Evolutionary conservation across 2,113 vertebrate genomes (phyloP), one percentile per base, ranked within the genome.

Genomic region (Panurus biarmicus): DNA sequence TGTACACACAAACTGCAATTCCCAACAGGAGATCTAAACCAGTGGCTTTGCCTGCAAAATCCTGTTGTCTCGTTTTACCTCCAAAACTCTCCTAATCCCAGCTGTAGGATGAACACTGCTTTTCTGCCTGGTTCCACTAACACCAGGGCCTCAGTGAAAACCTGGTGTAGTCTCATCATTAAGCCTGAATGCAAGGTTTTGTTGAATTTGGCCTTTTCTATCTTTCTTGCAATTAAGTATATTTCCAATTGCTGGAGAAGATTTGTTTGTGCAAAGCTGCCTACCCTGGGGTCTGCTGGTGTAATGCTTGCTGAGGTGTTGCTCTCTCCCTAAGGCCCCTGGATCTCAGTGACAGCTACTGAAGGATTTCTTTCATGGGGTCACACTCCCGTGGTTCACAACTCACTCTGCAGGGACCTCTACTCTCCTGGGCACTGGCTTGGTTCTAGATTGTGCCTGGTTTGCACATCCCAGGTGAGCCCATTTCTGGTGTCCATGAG

Each of bases 321-420:
- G 42, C 38, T 70, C 86, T 77, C 58, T 56, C 47, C 50, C 42
- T 11, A 3, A 54, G 17, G 78, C 25, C 6, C 11, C 33, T 58
- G 45, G n/a, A 17, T 23, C 15, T 45, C 72, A 24, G 2, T 13
- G 20, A 9, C 64, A 22, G 38, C 36, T 31, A 0, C 47, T 45
- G 42, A 48, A 70, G 69, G 26, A 18, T 35, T 48, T 7, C 31
- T 25, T 11, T 17, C 14, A 0, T 0, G 4, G 21, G 15, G 2
- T 7, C 26, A 12, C 47, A 38, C 14, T 33, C 26, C 10, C 0
- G 0, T 14, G 23, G 25, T 38, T 56, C 48, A 9, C 44, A 56
- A 3, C 28, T 48, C 17, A 2, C 21, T 38, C 26, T 12, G 7
- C 14, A 42, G 35, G 14, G 16, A 11, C 24, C 22, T 51, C 54